Conservation (phyloP, 2,113 vertebrate genomes). For the Alligator sinensis region DNA sequence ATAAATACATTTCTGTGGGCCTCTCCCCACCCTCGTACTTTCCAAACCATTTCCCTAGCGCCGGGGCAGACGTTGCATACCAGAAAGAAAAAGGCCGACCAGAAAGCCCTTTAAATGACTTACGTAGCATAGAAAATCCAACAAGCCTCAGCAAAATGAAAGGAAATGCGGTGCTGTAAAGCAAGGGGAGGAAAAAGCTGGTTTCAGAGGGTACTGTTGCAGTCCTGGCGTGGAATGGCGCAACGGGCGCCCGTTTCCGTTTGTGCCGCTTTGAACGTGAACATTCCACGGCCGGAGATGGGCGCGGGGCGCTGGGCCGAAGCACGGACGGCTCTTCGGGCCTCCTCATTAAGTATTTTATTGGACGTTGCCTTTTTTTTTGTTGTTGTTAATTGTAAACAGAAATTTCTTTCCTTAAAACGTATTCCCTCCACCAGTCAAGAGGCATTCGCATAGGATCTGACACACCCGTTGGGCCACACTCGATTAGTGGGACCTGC, state of each 20-base stretch:
- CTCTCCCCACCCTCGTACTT: neutral
- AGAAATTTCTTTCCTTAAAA: neutral
- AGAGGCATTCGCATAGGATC: neutral
- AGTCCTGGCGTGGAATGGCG: neutral
- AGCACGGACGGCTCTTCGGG: too few relatives aligned
- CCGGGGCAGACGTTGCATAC: neutral
- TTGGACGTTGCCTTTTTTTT: too few relatives aligned
- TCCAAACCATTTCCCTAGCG: neutral
- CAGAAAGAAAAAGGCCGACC: neutral
- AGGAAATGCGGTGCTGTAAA: neutral
- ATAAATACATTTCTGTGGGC: neutral
- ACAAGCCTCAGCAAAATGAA: neutral
- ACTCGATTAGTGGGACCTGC: too few relatives aligned
- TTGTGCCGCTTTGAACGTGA: neutral
- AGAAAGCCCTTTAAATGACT: neutral
- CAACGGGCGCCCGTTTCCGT: neutral
- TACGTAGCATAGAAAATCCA: neutral
- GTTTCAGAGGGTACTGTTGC: rapidly evolving
- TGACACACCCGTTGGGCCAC: too few relatives aligned
- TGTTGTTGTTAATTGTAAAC: neutral
- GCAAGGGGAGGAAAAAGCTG: rapidly evolving
- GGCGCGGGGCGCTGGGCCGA: rapidly evolving
- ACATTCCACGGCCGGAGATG: neutral
- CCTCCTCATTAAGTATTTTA: too few relatives aligned
- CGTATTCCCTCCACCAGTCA: neutral